Percentiles rank a stretch among this genome's conserved stretches.
These are phyloP conservation scores for Acronicta psi DNA, from an alignment of 2,888 invertebrate genomes.

Conservation along the genomic window DNA sequence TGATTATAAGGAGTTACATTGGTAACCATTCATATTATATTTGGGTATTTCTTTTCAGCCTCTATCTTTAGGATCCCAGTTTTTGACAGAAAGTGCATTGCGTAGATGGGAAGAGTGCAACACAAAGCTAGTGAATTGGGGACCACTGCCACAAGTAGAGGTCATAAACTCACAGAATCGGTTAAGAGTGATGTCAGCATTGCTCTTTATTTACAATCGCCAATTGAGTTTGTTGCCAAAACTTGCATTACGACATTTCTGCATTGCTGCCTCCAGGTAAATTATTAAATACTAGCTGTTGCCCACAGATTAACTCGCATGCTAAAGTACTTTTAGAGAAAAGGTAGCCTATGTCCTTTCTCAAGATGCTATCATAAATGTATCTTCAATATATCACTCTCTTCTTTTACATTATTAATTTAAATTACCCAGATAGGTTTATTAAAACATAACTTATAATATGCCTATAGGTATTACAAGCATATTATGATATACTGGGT, in stretches of 20 bases:
- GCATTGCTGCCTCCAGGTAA: slow-evolving; percentile 94
- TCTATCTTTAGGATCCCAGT: slow-evolving; percentile 92
- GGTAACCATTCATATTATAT: no score
- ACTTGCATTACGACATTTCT: slow-evolving; percentile 93
- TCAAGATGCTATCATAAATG: no score
- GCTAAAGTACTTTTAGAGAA: no score
- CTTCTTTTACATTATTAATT: no score
- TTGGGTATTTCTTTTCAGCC: slow-evolving; percentile 86
- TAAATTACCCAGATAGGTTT: no score
- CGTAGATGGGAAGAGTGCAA: slow-evolving; percentile 96
- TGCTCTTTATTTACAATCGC: slow-evolving; percentile 96
- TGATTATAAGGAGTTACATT: no score
- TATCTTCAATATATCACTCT: no score
- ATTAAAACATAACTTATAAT: no score
- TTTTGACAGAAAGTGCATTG: slow-evolving; percentile 95
- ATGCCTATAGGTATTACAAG: no score
- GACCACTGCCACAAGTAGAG: slow-evolving; percentile 96
- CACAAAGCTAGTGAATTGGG: slow-evolving; percentile 96
- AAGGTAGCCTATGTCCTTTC: no score
- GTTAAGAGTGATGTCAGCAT: slow-evolving; percentile 95
- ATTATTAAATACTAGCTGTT: background rate
- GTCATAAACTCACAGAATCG: slow-evolving; percentile 97
- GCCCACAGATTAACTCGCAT: no score
- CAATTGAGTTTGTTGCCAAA: slow-evolving; percentile 94
- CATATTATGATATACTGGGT: no score